Percentiles rank a stretch among this genome's conserved stretches.
Evolutionary conservation across 2,888 invertebrate genomes (phyloP).

Genomic region (Dyspetes luteomarginatus): DNA sequence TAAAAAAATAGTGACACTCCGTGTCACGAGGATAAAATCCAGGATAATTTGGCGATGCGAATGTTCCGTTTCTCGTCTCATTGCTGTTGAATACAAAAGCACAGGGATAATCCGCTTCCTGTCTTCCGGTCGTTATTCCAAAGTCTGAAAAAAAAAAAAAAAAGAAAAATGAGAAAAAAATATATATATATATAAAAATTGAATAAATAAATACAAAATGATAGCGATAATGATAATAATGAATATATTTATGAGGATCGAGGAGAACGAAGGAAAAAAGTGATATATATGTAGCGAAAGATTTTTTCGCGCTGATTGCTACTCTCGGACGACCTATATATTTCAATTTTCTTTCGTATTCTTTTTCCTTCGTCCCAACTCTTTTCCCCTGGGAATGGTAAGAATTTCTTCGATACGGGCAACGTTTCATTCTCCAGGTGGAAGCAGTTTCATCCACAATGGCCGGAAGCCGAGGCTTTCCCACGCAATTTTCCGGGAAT

Average conservation of each 20-base stretch:
- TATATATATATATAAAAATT: neutral
- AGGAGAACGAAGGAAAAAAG: neutral
- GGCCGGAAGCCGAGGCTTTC: neutral
- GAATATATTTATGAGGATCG: neutral
- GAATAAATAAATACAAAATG: neutral
- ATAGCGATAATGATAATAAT: constrained; percentile 3
- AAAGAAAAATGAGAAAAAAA: constrained; percentile 69
- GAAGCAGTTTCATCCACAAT: neutral
- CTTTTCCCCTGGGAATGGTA: neutral
- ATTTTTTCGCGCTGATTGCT: constrained; percentile 10
- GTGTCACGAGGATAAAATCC: constrained; percentile 95
- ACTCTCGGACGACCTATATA: neutral
- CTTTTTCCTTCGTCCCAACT: neutral
- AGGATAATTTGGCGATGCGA: constrained; percentile 95
- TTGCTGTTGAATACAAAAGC: constrained; percentile 95
- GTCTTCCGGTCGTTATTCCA: constrained; percentile 92
- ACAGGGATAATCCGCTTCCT: constrained; percentile 91
- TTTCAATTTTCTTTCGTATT: constrained; percentile 46
- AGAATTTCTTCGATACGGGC: neutral
- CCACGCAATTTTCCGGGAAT: constrained; percentile 11
- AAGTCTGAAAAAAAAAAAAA: constrained; percentile 88
- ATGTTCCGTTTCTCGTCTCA: constrained; percentile 90
- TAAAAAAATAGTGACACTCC: constrained; percentile 96
- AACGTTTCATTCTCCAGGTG: constrained; percentile 7
- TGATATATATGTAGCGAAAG: neutral